These are phyloP conservation scores for Dexiosoma caninum DNA, from an alignment of 2,888 invertebrate genomes.

Conservation along the genomic window DNA sequence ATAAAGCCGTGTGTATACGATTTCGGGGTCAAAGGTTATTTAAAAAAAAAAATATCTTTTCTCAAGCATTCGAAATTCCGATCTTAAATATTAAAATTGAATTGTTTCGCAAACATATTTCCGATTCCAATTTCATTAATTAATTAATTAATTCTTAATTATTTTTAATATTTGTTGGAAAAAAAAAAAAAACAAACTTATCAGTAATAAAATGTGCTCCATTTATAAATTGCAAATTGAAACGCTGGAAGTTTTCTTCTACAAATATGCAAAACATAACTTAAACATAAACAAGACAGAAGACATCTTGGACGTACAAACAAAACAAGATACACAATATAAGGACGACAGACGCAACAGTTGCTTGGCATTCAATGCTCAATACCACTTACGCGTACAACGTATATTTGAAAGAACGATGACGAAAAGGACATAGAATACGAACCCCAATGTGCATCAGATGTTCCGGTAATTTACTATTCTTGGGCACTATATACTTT, in stretches of 20 bases:
- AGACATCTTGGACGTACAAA: slow-evolving; percentile 49
- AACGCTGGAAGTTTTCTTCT: too few species aligned
- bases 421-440: slow-evolving; percentile 55
- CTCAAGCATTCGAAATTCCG: slow-evolving; percentile 26
- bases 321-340: slow-evolving; percentile 33
- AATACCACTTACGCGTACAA: too few species aligned
- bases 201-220: too few species aligned
- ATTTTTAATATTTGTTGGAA: too few species aligned
- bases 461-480: slow-evolving; percentile 77
- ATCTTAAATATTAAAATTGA: neutral
- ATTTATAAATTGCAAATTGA: too few species aligned
- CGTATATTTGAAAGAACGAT: slow-evolving; percentile 31
- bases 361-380: slow-evolving; percentile 43
- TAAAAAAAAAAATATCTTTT: slow-evolving; percentile 5
- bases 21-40: too few species aligned
- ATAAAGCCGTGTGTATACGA: too few species aligned
- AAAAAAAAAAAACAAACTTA: too few species aligned
- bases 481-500: slow-evolving; percentile 77
- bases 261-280: neutral
- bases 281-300: neutral
- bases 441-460: slow-evolving; percentile 76
- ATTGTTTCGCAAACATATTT: too few species aligned
- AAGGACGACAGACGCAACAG: slow-evolving; percentile 18
- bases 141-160: too few species aligned
- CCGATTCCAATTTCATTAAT: too few species aligned